These are phyloP conservation scores for Chesias legatella DNA, from an alignment of 2,888 invertebrate genomes.

Conservation along the genomic window DNA sequence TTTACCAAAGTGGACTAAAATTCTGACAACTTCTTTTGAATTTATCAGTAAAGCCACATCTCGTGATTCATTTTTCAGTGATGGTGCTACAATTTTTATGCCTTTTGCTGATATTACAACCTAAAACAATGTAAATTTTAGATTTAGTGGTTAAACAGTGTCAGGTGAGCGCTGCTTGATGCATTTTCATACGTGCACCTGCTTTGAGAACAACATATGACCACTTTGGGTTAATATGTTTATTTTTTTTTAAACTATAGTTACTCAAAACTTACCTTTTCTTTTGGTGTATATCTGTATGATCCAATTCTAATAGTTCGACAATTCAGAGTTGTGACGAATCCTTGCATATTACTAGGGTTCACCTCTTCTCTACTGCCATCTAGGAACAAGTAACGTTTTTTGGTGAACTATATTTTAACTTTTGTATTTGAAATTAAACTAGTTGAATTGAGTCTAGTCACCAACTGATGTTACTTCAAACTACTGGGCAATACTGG, in stretches of 20 bases:
- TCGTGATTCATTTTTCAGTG: slow-evolving; percentile 75
- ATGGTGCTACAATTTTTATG: slow-evolving; percentile 82
- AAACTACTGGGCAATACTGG: too few relatives aligned
- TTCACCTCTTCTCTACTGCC: slow-evolving; percentile 75
- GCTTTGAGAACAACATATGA: too few relatives aligned
- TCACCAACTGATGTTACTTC: too few relatives aligned
- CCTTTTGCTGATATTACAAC: slow-evolving; percentile 80
- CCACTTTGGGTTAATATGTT: too few relatives aligned
- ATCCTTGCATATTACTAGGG: slow-evolving; percentile 61
- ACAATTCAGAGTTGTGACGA: slow-evolving; percentile 83
- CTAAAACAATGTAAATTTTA: slow-evolving; percentile 56
- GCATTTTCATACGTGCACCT: too few relatives aligned
- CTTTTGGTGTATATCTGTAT: slow-evolving; percentile 87
- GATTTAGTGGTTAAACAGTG: too few relatives aligned
- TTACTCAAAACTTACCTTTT: slow-evolving; percentile 75
- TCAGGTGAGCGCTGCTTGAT: too few relatives aligned
- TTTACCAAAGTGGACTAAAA: slow-evolving; percentile 89
- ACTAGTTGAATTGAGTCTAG: too few relatives aligned
- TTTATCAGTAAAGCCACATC: slow-evolving; percentile 84
- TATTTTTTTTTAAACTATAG: not conserved
- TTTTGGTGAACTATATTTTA: too few relatives aligned
- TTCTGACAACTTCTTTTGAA: slow-evolving; percentile 85
- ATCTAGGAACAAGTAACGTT: slow-evolving; percentile 52
- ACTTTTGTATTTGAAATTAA: too few relatives aligned
- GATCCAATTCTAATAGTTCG: slow-evolving; percentile 92